These are phyloP conservation scores for Bilobella aurantiaca DNA, from an alignment of 1,140 invertebrate species.

Conservation along the genomic window DNA sequence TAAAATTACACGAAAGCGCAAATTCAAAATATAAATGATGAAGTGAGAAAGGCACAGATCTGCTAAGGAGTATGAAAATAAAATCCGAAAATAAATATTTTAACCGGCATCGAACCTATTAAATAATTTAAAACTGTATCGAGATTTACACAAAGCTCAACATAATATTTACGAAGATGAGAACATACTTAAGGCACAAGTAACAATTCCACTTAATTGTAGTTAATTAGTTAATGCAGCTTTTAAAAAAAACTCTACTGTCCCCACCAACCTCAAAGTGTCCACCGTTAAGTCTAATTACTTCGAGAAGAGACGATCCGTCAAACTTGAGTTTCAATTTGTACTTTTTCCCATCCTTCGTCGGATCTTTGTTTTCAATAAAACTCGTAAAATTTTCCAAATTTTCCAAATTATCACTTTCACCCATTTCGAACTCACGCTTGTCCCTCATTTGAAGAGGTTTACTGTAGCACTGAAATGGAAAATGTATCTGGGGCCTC, in stretches of 20 bases:
- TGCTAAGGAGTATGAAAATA: too few relatives aligned
- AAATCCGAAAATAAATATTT: too few relatives aligned
- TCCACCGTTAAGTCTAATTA: slow-evolving; percentile 33
- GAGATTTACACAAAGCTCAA: too few relatives aligned
- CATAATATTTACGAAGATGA: too few relatives aligned
- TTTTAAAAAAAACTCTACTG: not conserved
- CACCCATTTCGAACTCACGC: slow-evolving; percentile 10
- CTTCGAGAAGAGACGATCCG: slow-evolving; percentile 33
- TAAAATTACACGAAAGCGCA: too few relatives aligned
- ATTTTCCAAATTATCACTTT: not conserved
- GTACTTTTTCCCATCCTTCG: slow-evolving; percentile 34
- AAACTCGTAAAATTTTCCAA: not conserved
- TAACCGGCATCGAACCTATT: too few relatives aligned
- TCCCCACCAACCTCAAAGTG: slow-evolving; percentile 35
- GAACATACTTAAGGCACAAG: not conserved
- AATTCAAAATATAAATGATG: too few relatives aligned
- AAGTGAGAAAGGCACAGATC: too few relatives aligned
- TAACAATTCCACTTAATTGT: not conserved
- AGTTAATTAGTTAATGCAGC: not conserved
- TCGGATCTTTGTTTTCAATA: slow-evolving; percentile 7
- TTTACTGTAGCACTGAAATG: too few relatives aligned
- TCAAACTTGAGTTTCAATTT: slow-evolving; percentile 36
- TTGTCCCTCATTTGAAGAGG: too few relatives aligned
- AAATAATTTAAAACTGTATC: too few relatives aligned
- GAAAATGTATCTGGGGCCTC: too few relatives aligned